A percentile compares a stretch with the other conserved stretches of the same genome.
phyloP scores from a whole-genome alignment of 2,113 vertebrate species.

The Planiliza haematocheilus region DNA sequence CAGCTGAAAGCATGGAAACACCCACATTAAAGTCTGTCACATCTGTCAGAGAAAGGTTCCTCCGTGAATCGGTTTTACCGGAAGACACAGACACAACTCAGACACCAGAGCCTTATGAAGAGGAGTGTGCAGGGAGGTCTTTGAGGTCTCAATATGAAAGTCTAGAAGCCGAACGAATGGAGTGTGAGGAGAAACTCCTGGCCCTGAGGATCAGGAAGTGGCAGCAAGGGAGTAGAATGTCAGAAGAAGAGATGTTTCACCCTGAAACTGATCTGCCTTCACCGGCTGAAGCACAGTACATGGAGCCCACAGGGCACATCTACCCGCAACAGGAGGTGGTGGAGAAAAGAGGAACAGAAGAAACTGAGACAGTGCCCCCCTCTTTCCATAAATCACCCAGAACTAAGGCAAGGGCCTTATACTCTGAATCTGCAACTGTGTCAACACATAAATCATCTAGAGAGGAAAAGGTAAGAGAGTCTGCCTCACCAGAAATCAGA shows the following conservation, averaged over 20 bases:
- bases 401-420: not conserved
- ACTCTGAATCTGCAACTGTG: not conserved
- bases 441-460: slow-evolving; percentile 33
- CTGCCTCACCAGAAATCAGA: not conserved
- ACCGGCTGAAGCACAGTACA: slow-evolving; percentile 25
- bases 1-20: no score
- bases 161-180: slow-evolving; percentile 71
- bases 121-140: slow-evolving; percentile 42
- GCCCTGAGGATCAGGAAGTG: slow-evolving; percentile 77
- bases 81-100: slow-evolving; percentile 7
- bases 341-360: slow-evolving; percentile 24
- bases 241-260: slow-evolving; percentile 59
- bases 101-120: slow-evolving; percentile 33
- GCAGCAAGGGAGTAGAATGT: slow-evolving; percentile 74
- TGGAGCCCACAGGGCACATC: slow-evolving; percentile 34
- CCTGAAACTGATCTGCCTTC: slow-evolving; percentile 50
- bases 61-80: slow-evolving; percentile 38
- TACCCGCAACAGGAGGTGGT: slow-evolving; percentile 24
- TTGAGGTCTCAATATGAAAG: slow-evolving; percentile 72
- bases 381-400: slow-evolving; percentile 46
- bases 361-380: slow-evolving; percentile 4
- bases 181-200: slow-evolving; percentile 79
- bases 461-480: slow-evolving; percentile 20
- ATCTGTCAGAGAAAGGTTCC: slow-evolving; percentile 54
- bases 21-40: slow-evolving; percentile 53